Evolutionary conservation across 2,888 invertebrate species (phyloP), one percentile per base, ranked within the genome.

Genomic region (Teleiodes luculella): DNA sequence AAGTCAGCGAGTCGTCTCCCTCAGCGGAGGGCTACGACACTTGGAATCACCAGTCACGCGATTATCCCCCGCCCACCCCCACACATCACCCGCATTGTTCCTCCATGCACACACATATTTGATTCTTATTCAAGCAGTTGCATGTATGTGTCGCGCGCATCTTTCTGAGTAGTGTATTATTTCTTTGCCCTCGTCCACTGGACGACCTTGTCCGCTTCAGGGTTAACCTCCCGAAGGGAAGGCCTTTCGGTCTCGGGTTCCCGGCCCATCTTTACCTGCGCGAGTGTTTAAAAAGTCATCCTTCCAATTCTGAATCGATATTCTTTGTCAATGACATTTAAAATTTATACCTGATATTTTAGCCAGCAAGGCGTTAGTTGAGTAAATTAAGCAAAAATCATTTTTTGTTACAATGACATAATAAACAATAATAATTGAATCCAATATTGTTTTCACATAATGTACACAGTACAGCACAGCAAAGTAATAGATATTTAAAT

Each of bases 1-100:
- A 83, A 80, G 83, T 82, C 83, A 81, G 70, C 74, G 76, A 79
- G 80, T 78, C 79, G 75, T 78, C 76, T 78, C 72, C 74, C 74
- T 76, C 70, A 5, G 13, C n/a, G n/a, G n/a, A n/a, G 43, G 11
- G 43, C 8, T 10, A 24, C 13, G 43, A 43, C 43, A 43, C 43
- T 28, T 28, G 43, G 43, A 43, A 28, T 13, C 43, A 14, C 24
- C 43, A 28, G 43, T 28, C n/a, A 24, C 43, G 13, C 24, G 20
- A 24, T 28, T 43, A 28, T 3, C 11, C n/a, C 33, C 33, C 33
- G 33, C 33, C 3, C n/a, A 33, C 11, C n/a, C 33, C 33, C 33
- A 10, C 33, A 33, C n/a, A 33, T 20, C 11, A 73, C 24, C 43
- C 13, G 43, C 28, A 20, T 24, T 11, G n/a, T 41, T 24, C 43